phyloP scores from a whole-genome alignment of 2,888 invertebrate genomes.

The Chaetogeoica ovagalla region DNA sequence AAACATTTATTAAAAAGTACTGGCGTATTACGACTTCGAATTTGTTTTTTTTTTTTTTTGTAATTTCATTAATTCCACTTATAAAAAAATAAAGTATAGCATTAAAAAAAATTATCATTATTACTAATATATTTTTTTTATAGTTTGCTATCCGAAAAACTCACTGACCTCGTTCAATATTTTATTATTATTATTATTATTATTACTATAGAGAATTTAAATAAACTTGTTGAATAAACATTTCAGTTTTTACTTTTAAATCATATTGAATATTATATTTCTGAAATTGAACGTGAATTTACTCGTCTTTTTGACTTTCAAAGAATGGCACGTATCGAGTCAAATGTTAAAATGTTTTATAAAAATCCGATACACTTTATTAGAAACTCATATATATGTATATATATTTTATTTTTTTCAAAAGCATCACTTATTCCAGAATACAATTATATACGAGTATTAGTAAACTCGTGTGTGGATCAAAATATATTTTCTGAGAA shows the following conservation, averaged over 20 bases:
- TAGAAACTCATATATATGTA: background rate
- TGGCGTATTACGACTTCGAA: background rate
- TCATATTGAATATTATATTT: too few relatives aligned
- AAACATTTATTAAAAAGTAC: constrained; percentile 2
- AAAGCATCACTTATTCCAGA: background rate
- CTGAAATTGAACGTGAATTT: background rate
- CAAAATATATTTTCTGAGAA: background rate
- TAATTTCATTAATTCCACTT: constrained; percentile 2
- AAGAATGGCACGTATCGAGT: background rate
- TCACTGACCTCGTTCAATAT: constrained; percentile 4
- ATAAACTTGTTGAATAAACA: background rate
- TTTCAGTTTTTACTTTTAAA: background rate
- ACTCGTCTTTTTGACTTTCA: background rate
- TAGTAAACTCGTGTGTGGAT: background rate
- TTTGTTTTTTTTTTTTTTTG: too few relatives aligned
- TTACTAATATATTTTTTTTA: too few relatives aligned
- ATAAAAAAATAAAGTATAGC: background rate
- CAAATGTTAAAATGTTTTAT: background rate
- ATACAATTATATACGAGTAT: background rate
- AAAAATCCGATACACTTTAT: background rate
- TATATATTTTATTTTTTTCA: constrained; percentile 6
- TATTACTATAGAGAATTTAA: background rate
- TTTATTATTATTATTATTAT: too few relatives aligned
- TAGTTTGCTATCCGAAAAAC: constrained; percentile 1
- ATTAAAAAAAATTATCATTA: background rate